phyloP scores from a whole-genome alignment of 2,888 invertebrate genomes.

The Nineta flava region DNA sequence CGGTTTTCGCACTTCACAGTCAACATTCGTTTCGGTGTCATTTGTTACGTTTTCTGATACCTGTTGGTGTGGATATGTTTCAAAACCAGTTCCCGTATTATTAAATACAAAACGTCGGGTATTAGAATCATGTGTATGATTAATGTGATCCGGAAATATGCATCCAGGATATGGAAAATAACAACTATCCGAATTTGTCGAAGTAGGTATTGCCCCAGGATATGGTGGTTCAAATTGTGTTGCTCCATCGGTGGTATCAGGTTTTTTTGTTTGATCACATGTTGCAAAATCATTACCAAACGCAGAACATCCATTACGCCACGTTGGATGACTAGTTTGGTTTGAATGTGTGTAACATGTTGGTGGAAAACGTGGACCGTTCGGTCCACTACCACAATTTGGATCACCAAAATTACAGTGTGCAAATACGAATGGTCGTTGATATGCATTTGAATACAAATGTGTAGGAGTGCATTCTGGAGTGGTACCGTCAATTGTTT shows the following conservation, averaged over 20 bases:
- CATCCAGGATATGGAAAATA: neutral
- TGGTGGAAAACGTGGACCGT: neutral
- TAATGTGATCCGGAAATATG: neutral
- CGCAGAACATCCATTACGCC: neutral
- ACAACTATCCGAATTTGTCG: too few species aligned
- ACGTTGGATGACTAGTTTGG: neutral
- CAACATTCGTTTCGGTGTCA: slow-evolving; percentile 10
- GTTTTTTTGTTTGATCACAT: neutral
- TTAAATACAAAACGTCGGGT: slow-evolving; percentile 24
- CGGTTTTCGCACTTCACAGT: slow-evolving; percentile 3
- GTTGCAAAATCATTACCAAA: neutral
- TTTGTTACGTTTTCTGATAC: neutral
- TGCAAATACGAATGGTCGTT: neutral
- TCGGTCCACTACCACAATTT: neutral
- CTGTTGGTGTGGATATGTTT: slow-evolving; percentile 11
- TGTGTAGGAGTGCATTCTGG: slow-evolving; percentile 6
- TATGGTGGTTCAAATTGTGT: neutral
- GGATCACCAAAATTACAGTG: slow-evolving; percentile 2
- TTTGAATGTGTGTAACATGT: neutral
- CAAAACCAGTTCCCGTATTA: slow-evolving; percentile 22
- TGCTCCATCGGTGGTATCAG: neutral
- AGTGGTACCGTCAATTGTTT: neutral
- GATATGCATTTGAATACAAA: neutral
- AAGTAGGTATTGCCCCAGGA: too few species aligned
- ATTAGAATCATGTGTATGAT: neutral